Base-by-base conservation (phyloP, 1,140 invertebrate species). In the Diabrotica undecimpunctata region DNA sequence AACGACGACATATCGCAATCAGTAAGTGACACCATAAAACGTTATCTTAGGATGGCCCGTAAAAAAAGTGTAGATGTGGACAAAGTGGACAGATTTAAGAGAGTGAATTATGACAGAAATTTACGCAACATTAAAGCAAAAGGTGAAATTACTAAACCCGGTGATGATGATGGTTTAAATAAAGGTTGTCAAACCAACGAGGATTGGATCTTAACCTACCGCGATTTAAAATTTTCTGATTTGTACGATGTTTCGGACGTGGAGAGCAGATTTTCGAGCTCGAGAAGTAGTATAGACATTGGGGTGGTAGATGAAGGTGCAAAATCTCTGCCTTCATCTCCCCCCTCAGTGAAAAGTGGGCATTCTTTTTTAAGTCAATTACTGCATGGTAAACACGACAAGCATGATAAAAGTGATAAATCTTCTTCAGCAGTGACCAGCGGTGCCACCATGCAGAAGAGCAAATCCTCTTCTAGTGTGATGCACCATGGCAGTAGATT, bases 21-120 rank as follows among this genome's bases (percentile, higher is more conserved):
- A 0, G 91, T 94, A 4, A 90, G 90, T 72, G 90, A 94, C 69
- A 93, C 90, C 0, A 92, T 94, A 36, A 93, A 92, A 73, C 81
- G 91, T 2, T 93, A 93, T 71, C 79, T 94, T 2, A 81, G 89
- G 64, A 93, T 93, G 91, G 91, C 90, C 0, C 80, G 92, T 6
- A 94, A 93, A 72, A 93, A 93, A 70, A 92, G 90, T 57, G 86
- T 90, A 0, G 90, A 92, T 68, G 84, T 88, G 5, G 90, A 92
- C 58, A 90, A 91, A 75, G 84, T 84, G 5, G 91, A 92, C 73
- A 83, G 89, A 12, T 95, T 94, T 71, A 93, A 93, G 74, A 85
- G 91, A 0, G 91, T 95, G 0, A 95, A 95, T 72, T 95, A 95
- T 72, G 93, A 95, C 72, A 84, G 89, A 41, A 93, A 92, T 72